Evolutionary conservation across 2,888 invertebrate genomes (phyloP), one percentile per base, ranked within the genome.

Genomic region (Synanthedon andrenaeformis): DNA sequence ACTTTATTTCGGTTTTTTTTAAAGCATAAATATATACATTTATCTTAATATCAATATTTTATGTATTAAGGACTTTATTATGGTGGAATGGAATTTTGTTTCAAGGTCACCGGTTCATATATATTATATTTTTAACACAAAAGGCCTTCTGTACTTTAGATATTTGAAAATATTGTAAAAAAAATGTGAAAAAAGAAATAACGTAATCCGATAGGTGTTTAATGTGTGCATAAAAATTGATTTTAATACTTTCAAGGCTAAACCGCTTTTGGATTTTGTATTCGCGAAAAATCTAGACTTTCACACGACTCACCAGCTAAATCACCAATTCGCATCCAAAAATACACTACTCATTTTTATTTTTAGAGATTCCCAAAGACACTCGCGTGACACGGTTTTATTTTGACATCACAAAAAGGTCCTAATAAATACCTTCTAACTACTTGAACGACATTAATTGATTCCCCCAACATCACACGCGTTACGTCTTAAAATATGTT

Each of bases 251-350:
- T 60, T 72, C 81, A 82, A 80, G 81, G 81, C 72, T 78, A 68
- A 58, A 53, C 54, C 56, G 59, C 57, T 62, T 61, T 54, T 17
- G 59, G 59, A 61, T 65, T 72, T 65, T 62, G 58, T 62, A 61
- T 60, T 61, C 63, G 60, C 62, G 57, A 62, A 67, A 67, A 60
- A 70, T 68, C 69, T 65, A 74, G 75, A 82, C 80, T 84, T 82
- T 81, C 82, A 74, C 77, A 74, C 74, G 69, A 74, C 76, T 77
- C 74, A 74, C 76, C 76, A 67, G 79, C 80, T 72, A 82, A 82
- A 74, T 79, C 76, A 77, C 79, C 74, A 81, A 83, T 83, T 74
- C 72, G 78, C 64, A 70, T 72, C 82, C 79, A 70, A 79, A 84
- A 85, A 83, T 83, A 84, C 72, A 71, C 66, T 67, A 60, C 68